phyloP scores from a whole-genome alignment of 2,888 invertebrate species.

The Drosophila nr. perissopoda region DNA sequence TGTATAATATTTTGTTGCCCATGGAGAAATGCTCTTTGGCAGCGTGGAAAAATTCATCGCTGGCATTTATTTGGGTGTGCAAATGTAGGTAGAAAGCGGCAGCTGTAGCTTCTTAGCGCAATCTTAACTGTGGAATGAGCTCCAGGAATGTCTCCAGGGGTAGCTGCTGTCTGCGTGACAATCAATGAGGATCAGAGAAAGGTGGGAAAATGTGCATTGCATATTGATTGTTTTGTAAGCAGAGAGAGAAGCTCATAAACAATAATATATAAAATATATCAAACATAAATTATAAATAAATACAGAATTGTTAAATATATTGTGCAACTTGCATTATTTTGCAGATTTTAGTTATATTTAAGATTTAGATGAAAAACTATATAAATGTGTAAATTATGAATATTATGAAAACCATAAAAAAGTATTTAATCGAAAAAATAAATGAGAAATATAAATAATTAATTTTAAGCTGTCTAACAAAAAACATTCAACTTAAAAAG shows the following conservation, averaged over 20 bases:
- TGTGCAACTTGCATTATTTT: too few relatives aligned
- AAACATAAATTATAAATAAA: too few relatives aligned
- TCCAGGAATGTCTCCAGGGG: conserved; percentile 9
- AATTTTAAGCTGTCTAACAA: neutral
- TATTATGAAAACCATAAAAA: too few relatives aligned
- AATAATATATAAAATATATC: too few relatives aligned
- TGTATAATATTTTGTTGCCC: conserved; percentile 25
- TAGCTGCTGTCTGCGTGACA: conserved; percentile 24
- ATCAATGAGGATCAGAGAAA: conserved; percentile 24
- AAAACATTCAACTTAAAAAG: neutral
- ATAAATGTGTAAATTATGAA: too few relatives aligned
- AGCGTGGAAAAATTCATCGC: conserved; percentile 49
- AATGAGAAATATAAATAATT: neutral
- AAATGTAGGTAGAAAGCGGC: conserved; percentile 48
- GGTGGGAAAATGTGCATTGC: conserved; percentile 24
- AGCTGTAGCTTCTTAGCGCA: conserved; percentile 49
- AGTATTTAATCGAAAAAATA: neutral
- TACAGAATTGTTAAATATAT: neutral
- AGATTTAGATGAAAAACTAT: too few relatives aligned
- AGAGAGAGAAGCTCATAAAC: neutral
- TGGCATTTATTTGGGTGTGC: conserved; percentile 34
- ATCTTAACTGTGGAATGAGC: conserved; percentile 20
- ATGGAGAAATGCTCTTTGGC: conserved; percentile 6
- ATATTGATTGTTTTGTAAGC: conserved; percentile 25
- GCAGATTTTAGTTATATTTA: too few relatives aligned